Percentiles rank a stretch among this genome's conserved stretches.
Evolutionary conservation across 2,113 vertebrate genomes (phyloP).

Genomic region (Balaeniceps rex): DNA sequence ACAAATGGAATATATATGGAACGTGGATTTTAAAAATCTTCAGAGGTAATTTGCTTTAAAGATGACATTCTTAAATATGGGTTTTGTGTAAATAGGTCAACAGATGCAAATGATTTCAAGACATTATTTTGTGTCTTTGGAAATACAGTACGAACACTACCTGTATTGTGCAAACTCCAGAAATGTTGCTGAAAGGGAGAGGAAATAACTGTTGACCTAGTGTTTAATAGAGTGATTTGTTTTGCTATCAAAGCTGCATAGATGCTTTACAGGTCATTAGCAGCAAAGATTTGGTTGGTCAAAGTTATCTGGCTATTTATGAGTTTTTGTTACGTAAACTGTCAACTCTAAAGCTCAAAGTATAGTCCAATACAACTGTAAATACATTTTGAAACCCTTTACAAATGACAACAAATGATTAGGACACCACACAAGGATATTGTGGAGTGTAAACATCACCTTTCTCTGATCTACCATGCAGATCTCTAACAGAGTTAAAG

Average conservation of each 20-base stretch:
- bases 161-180: neutral
- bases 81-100: neutral
- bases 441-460: neutral
- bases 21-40: neutral
- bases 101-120: neutral
- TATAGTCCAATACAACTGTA: neutral
- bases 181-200: neutral
- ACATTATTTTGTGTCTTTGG: neutral
- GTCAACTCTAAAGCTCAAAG: neutral
- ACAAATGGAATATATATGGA: neutral
- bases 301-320: neutral
- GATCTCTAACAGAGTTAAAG: neutral
- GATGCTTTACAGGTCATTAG: neutral
- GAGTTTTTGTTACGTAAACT: neutral
- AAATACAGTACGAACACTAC: neutral
- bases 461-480: neutral
- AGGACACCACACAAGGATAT: neutral
- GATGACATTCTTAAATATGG: neutral
- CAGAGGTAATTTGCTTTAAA: neutral
- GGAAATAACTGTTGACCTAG: neutral
- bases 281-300: neutral
- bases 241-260: neutral
- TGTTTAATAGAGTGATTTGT: neutral
- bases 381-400: neutral
- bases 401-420: neutral